A percentile compares a stretch with the other conserved stretches of the same genome.
Conservation (phyloP, 1,140 invertebrate genomes). For the Caenorhabditis briggsae region DNA sequence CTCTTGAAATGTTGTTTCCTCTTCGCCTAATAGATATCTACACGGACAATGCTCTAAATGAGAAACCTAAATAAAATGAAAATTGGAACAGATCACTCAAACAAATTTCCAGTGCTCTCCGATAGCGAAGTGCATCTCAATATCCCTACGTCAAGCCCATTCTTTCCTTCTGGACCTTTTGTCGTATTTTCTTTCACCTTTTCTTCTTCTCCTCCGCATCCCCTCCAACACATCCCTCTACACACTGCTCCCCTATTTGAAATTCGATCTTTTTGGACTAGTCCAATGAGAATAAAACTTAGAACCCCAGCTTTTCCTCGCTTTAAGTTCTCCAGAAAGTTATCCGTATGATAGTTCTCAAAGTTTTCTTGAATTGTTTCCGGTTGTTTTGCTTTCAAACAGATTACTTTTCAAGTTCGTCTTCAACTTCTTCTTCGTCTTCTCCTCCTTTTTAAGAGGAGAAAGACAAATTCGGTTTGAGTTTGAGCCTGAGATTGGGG, state of each 20-base stretch:
- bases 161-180: not conserved
- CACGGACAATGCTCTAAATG: too few species aligned
- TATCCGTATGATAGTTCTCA: too few species aligned
- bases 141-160: slow-evolving; percentile 6
- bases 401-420: not conserved
- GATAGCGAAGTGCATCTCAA: slow-evolving; percentile 5
- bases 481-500: too few species aligned
- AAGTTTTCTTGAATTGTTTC: not conserved
- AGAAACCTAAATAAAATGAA: not conserved
- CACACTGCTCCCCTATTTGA: slow-evolving; percentile 17
- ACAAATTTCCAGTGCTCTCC: too few species aligned
- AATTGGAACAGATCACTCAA: not conserved
- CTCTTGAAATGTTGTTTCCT: too few species aligned
- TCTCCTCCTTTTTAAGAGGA: too few species aligned
- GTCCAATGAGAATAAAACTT: slow-evolving; percentile 48
- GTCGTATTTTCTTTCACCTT: slow-evolving; percentile 53
- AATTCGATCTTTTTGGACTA: slow-evolving; percentile 36
- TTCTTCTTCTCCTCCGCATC: slow-evolving; percentile 6
- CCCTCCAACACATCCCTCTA: not conserved
- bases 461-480: too few species aligned
- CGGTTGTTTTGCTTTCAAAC: not conserved
- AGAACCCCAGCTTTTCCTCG: slow-evolving; percentile 26
- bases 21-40: too few species aligned
- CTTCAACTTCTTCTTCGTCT: too few species aligned
- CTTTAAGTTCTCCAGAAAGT: not conserved